Base-by-base conservation (phyloP, 2,113 vertebrate species). In the Aspiorhynchus laticeps region DNA sequence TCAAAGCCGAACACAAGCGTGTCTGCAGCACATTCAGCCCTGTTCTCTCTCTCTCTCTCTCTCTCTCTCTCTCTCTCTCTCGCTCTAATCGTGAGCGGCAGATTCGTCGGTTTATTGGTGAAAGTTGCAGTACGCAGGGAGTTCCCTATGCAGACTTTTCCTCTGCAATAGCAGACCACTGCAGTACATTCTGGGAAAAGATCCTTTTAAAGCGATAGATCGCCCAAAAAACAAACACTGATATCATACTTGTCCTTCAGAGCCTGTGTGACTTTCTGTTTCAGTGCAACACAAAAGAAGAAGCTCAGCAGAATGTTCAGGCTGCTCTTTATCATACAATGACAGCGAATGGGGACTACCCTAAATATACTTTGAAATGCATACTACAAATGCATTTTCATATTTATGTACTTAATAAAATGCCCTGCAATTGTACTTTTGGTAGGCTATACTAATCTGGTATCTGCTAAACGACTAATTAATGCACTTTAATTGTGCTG, bases 91-190 rank as follows among this genome's bases (percentile, higher is more conserved):
- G 82, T 76, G 86, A 85, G 69, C 77, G n/a, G 84, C 83, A 88
- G 87, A 85, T 85, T 81, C 83, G 75, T 33, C 87, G 86, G n/a
- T 69, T 61, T 41, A 77, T 71, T 87, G 86, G 83, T 83, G 83
- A 89, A 89, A 89, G 83, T 89, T 87, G 63, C 65, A 21, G 75
- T 11, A 74, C 73, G 46, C 85, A 53, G 67, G 74, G 81, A 67
- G 74, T 36, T 80, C n/a, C 85, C 71, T 59, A 51, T 84, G 76
- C 88, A 85, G 88, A 76, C n/a, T 73, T 78, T 61, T 67, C n/a
- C 28, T 69, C 53, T 65, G 69, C 69, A 75, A 7, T 1, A 28
- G 8, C 28, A n/a, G n/a, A 17, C 31, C 28, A 61, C 76, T 63
- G 83, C 83, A 75, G 77, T 41, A 53, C 24, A 43, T 5, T 4